phyloP scores from a whole-genome alignment of 2,797 vertebrate species.

The Meda fulgida region DNA sequence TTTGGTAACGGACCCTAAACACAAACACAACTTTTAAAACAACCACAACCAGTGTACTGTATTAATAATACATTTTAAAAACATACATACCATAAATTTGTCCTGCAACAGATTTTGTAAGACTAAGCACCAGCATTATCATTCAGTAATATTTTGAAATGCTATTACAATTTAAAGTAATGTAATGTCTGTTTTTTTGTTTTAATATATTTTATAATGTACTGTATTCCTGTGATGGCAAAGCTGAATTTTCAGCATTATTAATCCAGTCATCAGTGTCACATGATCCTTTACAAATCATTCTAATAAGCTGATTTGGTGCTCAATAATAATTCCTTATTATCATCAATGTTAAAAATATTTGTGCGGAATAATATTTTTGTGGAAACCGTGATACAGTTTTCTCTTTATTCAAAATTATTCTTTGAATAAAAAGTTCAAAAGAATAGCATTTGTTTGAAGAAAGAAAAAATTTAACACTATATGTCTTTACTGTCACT shows the following conservation, averaged over 20 bases:
- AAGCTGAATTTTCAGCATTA: not conserved
- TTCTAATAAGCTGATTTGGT: not conserved
- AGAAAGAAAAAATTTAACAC: too few relatives aligned
- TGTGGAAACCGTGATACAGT: not conserved
- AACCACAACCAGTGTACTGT: not conserved
- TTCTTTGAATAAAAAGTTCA: not conserved
- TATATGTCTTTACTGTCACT: not conserved
- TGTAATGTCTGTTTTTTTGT: too few relatives aligned
- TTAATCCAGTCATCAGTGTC: not conserved
- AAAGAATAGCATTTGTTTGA: not conserved
- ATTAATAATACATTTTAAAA: not conserved
- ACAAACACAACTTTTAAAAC: constrained; percentile 3
- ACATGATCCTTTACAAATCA: not conserved
- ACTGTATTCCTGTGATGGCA: not conserved
- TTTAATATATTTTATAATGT: not conserved
- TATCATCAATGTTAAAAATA: not conserved
- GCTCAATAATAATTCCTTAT: not conserved
- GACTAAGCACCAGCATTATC: not conserved
- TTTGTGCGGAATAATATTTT: not conserved
- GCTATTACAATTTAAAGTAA: too few relatives aligned
- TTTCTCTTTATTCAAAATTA: not conserved
- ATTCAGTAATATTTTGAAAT: not conserved
- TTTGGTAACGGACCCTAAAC: constrained; percentile 92
- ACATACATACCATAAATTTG: not conserved
- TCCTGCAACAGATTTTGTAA: too few relatives aligned